Evolutionary conservation across 2,797 vertebrate species (phyloP), one percentile per base, ranked within the genome.

Genomic region (Alcedo quadribrachys): DNA sequence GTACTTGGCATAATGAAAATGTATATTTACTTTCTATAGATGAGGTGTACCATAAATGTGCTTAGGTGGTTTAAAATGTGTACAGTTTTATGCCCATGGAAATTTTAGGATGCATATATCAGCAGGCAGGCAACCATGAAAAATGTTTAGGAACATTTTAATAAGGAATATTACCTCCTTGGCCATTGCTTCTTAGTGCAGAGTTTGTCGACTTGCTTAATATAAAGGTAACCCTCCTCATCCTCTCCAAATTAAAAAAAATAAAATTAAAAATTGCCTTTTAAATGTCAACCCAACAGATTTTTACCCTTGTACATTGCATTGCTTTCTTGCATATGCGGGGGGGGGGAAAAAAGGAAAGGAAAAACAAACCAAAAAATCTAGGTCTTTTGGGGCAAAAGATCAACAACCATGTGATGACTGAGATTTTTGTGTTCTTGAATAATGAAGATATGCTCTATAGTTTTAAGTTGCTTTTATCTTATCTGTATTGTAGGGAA

Each of bases 401-500:
- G 15, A 10, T 62, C 48, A 81, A 53, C 15, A 81, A 53, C 15
- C 4, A 25, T 2, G 2, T 68, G 80, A 40, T 33, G 18, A 60
- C 73, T 40, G 70, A 73, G 48, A 90, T 83, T 94, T 92, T 76
- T 62, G 46, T 79, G 37, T 79, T 71, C 65, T 54, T 86, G 24
- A 27, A 12, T 53, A 69, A 46, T 51, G 48, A 40, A 80, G 62
- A 40, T 58, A 8, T 11, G 13, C 9, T 57, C 2, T 58, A 25
- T 83, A 83, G 22, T 70, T 82, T 91, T 84, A 33, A 84, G n/a
- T 80, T 63, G 13, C 13, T 87, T 79, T 8, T 60, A 25, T 58
- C 85, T 57, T 84, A 71, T 92, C 50, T 95, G 55, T 85, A 25
- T 97, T 97, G 65, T 71, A 98, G 98, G 98, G 98, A 32, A 98